Conservation (phyloP, 2,113 vertebrate genomes). For the Numenius arquata region DNA sequence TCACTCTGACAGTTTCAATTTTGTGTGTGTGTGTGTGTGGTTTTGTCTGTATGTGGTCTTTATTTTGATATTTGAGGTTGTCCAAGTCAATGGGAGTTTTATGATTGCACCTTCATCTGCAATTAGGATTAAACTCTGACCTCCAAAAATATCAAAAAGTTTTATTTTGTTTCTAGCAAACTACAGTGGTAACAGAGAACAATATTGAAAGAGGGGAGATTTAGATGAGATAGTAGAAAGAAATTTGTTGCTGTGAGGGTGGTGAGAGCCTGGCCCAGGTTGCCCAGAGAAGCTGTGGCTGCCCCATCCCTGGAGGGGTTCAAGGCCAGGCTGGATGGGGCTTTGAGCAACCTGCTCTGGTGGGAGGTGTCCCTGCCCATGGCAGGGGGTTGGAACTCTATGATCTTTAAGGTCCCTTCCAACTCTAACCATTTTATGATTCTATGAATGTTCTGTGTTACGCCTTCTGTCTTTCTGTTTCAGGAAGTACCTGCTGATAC, state of each 20-base stretch:
- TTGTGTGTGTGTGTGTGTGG: not conserved
- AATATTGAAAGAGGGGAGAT: not conserved
- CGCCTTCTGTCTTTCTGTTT: not conserved
- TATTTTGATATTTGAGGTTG: not conserved
- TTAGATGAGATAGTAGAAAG: too few relatives aligned
- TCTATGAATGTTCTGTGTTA: not conserved
- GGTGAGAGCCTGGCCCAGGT: too few relatives aligned
- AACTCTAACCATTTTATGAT: too few relatives aligned
- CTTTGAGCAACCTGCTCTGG: too few relatives aligned
- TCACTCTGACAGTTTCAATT: accelerated
- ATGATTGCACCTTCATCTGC: not conserved
- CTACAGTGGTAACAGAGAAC: not conserved
- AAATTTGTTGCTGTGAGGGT: too few relatives aligned
- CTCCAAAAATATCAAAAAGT: not conserved
- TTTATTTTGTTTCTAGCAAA: not conserved
- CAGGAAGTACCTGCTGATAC: not conserved
- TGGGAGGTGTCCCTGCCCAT: too few relatives aligned
- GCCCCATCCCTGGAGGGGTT: too few relatives aligned
- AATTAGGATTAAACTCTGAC: not conserved
- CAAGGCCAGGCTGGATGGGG: too few relatives aligned
- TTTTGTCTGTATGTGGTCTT: not conserved
- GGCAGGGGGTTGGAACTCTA: too few relatives aligned
- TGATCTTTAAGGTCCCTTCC: too few relatives aligned
- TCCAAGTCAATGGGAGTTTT: not conserved
- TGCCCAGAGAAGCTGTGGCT: too few relatives aligned